A percentile compares a stretch with the other conserved stretches of the same genome.
Evolutionary conservation across 2,797 vertebrate species (phyloP).

Genomic region (Vultur gryphus): DNA sequence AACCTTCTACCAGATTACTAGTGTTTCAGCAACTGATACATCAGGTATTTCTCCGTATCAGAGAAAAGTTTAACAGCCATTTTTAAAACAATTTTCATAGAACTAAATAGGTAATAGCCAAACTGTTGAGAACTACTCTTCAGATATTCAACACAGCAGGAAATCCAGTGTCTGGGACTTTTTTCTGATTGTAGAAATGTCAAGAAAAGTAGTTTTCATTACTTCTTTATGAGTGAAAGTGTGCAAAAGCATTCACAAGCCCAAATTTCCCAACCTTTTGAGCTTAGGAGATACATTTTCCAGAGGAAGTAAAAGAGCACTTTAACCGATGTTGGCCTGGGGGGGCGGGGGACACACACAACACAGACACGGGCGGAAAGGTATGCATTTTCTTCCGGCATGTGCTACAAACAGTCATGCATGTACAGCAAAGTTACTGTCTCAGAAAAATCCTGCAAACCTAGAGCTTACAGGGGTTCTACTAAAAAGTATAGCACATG

Average conservation of each 20-base stretch:
- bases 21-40: neutral
- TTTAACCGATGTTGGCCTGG: neutral
- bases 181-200: neutral
- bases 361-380: too few relatives aligned
- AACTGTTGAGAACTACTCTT: neutral
- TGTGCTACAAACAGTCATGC: neutral
- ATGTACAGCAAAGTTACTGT: neutral
- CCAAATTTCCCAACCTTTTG: neutral
- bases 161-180: neutral
- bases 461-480: neutral
- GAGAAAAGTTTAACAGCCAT: neutral
- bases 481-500: neutral
- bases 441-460: neutral
- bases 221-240: neutral
- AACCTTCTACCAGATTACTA: neutral
- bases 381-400: neutral
- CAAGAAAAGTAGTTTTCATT: neutral
- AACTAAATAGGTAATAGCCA: neutral
- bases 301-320: neutral
- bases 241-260: neutral
- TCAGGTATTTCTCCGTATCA: neutral
- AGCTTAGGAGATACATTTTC: neutral
- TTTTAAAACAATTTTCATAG: neutral
- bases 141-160: neutral
- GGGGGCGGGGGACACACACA: too few relatives aligned